These are phyloP conservation scores for Crypturellus undulatus DNA, from an alignment of 2,113 vertebrate genomes.

Conservation along the genomic window DNA sequence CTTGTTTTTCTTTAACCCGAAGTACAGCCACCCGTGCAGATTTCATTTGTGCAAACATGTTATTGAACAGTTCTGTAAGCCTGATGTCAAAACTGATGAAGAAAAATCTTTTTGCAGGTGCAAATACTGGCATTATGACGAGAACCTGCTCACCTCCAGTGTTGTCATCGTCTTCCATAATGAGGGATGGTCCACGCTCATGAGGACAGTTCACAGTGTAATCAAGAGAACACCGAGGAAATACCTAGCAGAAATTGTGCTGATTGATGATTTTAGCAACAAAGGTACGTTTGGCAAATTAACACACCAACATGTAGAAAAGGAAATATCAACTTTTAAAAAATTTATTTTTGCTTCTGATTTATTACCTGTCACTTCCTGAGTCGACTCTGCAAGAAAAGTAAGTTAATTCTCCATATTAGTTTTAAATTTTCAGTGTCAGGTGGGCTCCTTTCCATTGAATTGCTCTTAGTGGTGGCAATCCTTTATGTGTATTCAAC, in stretches of 20 bases:
- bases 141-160: constrained; percentile 84
- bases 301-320: neutral
- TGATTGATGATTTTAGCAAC: constrained; percentile 88
- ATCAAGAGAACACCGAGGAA: constrained; percentile 87
- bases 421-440: neutral
- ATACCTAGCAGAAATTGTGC: constrained; percentile 86
- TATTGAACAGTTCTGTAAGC: neutral
- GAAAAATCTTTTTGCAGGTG: constrained; percentile 76
- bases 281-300: constrained; percentile 78
- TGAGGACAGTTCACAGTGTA: constrained; percentile 87
- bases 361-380: neutral
- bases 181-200: constrained; percentile 87
- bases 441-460: neutral
- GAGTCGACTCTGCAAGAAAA: neutral
- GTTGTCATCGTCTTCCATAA: constrained; percentile 87
- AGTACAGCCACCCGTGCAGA: neutral
- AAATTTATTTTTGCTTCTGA: neutral
- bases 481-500: neutral
- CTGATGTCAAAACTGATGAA: neutral
- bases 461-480: neutral
- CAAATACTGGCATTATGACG: constrained; percentile 87
- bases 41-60: neutral
- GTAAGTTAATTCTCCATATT: neutral
- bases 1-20: neutral
- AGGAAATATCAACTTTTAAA: neutral